Conservation (phyloP, 92 coral and sea anemone genomes). For the Palythoa grandis region DNA sequence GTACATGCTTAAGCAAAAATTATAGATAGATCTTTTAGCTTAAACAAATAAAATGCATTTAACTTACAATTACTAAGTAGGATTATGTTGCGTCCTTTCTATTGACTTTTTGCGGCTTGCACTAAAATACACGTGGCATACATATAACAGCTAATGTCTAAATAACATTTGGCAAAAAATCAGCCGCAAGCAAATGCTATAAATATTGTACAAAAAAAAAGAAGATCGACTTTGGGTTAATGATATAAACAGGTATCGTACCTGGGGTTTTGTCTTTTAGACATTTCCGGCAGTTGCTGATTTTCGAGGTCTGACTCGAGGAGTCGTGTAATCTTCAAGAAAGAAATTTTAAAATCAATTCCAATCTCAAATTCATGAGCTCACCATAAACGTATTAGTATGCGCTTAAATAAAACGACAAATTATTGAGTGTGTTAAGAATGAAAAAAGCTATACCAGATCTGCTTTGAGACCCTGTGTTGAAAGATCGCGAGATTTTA, state of each 20-base stretch:
- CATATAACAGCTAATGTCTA: background rate
- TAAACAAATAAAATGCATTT: background rate
- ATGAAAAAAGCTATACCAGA: slow-evolving; percentile 60
- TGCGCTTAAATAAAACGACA: background rate
- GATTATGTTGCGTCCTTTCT: background rate
- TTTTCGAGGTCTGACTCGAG: slow-evolving; percentile 42
- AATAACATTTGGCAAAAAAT: background rate
- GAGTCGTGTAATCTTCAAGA: slow-evolving; percentile 44
- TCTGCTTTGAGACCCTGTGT: slow-evolving; percentile 86
- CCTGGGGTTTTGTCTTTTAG: slow-evolving; percentile 13
- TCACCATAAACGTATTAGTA: background rate
- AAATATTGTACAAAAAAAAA: no score
- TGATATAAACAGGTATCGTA: background rate
- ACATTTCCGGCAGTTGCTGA: slow-evolving; percentile 31
- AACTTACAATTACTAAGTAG: background rate
- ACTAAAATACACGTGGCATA: slow-evolving; percentile 30
- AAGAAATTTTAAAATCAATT: background rate
- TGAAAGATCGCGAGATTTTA: slow-evolving; percentile 68
- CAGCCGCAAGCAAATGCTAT: background rate
- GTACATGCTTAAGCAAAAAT: no score
- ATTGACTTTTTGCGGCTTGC: background rate
- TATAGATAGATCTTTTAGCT: background rate
- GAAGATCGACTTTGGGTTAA: background rate
- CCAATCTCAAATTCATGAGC: background rate
- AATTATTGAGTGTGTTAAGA: background rate